These are phyloP conservation scores for Laticauda colubrina DNA, from an alignment of 2,113 vertebrate genomes.

Conservation along the genomic window DNA sequence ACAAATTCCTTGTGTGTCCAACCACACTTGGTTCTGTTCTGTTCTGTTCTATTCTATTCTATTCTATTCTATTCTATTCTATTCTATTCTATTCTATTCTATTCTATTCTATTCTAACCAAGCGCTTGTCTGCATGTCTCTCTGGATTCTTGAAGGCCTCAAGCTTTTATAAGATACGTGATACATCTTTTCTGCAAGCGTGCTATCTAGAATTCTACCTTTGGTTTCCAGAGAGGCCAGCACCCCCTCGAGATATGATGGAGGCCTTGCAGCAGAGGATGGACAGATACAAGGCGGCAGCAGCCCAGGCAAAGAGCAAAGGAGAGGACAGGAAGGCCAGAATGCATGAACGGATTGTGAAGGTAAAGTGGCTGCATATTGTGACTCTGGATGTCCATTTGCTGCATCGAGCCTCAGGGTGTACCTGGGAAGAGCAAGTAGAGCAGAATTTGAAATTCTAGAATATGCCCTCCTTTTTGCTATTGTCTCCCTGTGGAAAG, in stretches of 20 bases:
- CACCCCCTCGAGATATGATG: constrained; percentile 72
- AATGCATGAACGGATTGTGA: constrained; percentile 90
- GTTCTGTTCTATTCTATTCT: no score
- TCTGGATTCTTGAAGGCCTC: neutral
- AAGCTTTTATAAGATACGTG: neutral
- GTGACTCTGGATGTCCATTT: neutral
- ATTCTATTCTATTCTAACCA: no score
- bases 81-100: no score
- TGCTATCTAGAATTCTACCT: neutral
- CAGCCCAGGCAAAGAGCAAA: constrained; percentile 80
- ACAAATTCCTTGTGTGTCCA: no score
- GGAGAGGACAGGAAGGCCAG: constrained; percentile 88
- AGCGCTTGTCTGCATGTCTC: neutral
- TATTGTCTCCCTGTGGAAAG: neutral
- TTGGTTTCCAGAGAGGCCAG: constrained; percentile 56
- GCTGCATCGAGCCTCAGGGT: neutral
- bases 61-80: no score
- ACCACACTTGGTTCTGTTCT: no score
- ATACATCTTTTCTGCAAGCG: neutral
- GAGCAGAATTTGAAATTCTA: neutral
- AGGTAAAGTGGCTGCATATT: constrained; percentile 64
- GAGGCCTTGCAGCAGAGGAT: constrained; percentile 89
- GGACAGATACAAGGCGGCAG: constrained; percentile 81
- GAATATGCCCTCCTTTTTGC: neutral
- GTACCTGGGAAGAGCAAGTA: neutral